Percentiles rank a stretch among this genome's conserved stretches.
phyloP scores from a whole-genome alignment of 2,797 vertebrate species.

The Acrossocheilus wenchowensis region DNA sequence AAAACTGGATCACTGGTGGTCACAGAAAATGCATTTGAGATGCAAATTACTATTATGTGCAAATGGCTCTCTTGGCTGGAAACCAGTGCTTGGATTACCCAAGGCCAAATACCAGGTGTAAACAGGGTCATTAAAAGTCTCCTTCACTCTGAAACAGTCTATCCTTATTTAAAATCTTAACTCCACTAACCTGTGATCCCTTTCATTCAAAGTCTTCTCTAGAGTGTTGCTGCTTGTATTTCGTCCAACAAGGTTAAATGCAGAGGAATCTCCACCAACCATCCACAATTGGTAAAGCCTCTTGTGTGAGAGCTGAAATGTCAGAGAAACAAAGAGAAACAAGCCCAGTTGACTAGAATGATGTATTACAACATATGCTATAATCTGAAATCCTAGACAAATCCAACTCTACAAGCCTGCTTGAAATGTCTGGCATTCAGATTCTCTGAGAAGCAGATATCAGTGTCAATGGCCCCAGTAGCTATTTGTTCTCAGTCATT shows the following conservation, averaged over 20 bases:
- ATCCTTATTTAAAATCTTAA: neutral
- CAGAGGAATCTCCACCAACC: neutral
- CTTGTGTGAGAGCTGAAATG: neutral
- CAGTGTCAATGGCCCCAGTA: conserved; percentile 31
- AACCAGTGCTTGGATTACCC: neutral
- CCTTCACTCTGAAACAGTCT: neutral
- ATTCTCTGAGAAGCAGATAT: conserved; percentile 42
- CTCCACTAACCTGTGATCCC: neutral
- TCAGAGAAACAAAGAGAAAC: neutral
- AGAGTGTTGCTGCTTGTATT: neutral
- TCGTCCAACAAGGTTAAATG: neutral
- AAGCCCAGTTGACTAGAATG: conserved; percentile 11
- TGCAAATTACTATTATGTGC: neutral
- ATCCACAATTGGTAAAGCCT: neutral
- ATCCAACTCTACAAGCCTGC: conserved; percentile 8
- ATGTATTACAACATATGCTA: neutral
- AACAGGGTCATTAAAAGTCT: neutral
- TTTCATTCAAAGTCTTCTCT: neutral
- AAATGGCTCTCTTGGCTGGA: neutral
- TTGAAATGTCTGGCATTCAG: neutral
- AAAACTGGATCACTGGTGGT: neutral
- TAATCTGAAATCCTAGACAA: conserved; percentile 29
- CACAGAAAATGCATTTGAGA: neutral
- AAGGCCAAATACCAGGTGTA: neutral
- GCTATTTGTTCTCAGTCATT: conserved; percentile 53